A percentile compares a stretch with the other conserved stretches of the same genome.
These are phyloP conservation scores for Damaliscus lunatus DNA, from an alignment of 2,113 vertebrate genomes.

Conservation along the genomic window DNA sequence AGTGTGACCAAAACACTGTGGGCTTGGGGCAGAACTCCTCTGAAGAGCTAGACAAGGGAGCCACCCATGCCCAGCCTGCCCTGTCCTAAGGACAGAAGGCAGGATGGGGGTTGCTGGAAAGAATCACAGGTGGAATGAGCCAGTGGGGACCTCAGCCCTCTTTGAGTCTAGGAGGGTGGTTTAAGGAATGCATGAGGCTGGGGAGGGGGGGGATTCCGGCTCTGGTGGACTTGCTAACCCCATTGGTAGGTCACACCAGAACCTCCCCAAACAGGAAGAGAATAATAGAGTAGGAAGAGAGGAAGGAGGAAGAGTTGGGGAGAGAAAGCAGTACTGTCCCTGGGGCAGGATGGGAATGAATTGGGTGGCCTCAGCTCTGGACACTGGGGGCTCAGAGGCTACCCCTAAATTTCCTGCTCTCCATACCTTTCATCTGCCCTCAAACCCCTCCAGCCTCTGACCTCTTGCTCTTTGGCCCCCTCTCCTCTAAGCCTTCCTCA, in stretches of 20 bases:
- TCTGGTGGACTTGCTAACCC: too few species aligned
- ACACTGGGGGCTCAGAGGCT: fast-evolving
- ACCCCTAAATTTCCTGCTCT: background rate
- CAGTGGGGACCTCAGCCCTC: background rate
- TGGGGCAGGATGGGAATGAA: background rate
- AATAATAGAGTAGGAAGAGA: too few species aligned
- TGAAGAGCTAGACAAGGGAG: background rate
- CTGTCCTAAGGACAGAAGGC: background rate
- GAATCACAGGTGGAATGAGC: background rate
- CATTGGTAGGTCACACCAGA: background rate
- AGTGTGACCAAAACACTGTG: background rate
- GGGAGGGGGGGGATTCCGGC: fast-evolving
- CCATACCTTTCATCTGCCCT: background rate
- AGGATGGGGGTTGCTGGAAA: too few species aligned
- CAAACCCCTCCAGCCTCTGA: background rate
- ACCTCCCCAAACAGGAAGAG: too few species aligned
- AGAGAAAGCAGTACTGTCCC: background rate
- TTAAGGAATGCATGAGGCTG: background rate
- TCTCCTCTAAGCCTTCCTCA: background rate
- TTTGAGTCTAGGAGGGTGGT: background rate
- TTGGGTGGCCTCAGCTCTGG: background rate
- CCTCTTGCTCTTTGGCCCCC: background rate
- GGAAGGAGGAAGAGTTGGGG: background rate
- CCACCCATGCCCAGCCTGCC: background rate
- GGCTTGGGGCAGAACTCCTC: fast-evolving